These are phyloP conservation scores for Axis porcinus DNA, from an alignment of 2,113 vertebrate genomes.

Conservation along the genomic window DNA sequence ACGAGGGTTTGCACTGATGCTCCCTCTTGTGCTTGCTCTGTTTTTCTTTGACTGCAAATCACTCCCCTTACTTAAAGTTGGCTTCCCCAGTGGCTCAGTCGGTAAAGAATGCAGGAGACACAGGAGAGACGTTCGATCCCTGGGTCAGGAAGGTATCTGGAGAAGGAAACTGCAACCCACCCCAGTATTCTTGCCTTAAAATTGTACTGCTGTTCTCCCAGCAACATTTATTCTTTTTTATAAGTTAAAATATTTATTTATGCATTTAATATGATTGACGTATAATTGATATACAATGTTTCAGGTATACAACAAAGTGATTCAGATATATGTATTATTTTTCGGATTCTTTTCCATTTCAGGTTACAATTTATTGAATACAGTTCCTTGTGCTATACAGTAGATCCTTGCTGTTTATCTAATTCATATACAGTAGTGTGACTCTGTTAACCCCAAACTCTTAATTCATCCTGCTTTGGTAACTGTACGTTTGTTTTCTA, in stretches of 20 bases:
- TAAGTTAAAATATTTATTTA: background rate
- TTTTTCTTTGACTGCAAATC: background rate
- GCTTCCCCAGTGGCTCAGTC: background rate
- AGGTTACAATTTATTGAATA: background rate
- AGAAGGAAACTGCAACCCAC: background rate
- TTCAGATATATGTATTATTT: background rate
- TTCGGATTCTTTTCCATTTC: background rate
- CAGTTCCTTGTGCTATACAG: background rate
- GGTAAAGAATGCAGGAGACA: background rate
- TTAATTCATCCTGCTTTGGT: background rate
- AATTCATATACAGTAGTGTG: background rate
- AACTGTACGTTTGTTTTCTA: background rate
- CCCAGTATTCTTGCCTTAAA: background rate
- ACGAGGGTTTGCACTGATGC: fast-evolving
- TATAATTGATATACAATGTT: background rate
- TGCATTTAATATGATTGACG: background rate
- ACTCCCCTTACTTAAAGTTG: background rate
- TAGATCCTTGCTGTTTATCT: background rate
- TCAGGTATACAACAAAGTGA: background rate
- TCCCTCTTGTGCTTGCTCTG: background rate
- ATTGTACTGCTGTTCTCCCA: background rate
- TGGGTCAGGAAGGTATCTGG: background rate
- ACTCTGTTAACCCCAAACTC: background rate
- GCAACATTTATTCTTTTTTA: background rate
- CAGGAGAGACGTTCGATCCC: background rate